These are phyloP conservation scores for Alfaro cultratus DNA, from an alignment of 2,797 vertebrate species.

Conservation along the genomic window DNA sequence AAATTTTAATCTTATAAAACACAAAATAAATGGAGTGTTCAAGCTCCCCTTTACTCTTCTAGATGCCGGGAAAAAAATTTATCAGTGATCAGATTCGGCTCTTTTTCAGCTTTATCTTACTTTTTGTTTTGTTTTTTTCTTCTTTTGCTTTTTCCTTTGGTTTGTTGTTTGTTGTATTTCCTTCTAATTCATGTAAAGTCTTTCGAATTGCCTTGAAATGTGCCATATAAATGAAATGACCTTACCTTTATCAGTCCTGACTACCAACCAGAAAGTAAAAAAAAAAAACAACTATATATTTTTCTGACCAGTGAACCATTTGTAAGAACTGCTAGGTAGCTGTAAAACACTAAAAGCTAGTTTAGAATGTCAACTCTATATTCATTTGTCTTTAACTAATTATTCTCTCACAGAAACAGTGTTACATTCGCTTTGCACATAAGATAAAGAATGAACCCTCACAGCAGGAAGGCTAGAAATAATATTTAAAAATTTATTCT, in stretches of 20 bases:
- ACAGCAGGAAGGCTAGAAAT: neutral
- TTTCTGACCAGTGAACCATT: neutral
- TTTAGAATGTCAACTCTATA: neutral
- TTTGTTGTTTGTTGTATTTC: too few species aligned
- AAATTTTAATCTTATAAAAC: neutral
- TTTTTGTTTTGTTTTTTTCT: too few species aligned
- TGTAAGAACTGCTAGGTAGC: neutral
- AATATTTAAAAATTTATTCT: neutral
- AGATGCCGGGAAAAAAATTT: neutral
- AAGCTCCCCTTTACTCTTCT: too few species aligned
- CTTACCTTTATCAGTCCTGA: neutral
- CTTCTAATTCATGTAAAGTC: too few species aligned
- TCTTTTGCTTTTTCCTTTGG: too few species aligned
- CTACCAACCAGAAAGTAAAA: neutral
- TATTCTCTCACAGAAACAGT: neutral
- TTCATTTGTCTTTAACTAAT: neutral
- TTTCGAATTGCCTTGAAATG: too few species aligned
- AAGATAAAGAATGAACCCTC: neutral
- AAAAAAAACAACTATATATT: neutral
- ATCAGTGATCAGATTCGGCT: neutral
- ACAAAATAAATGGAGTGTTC: neutral
- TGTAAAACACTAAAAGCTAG: neutral
- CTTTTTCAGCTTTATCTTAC: neutral
- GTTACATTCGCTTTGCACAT: neutral
- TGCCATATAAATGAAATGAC: too few species aligned